Evolutionary conservation across 2,888 invertebrate genomes (phyloP), one percentile per base, ranked within the genome.

Genomic region (Dromius quadrimaculatus): DNA sequence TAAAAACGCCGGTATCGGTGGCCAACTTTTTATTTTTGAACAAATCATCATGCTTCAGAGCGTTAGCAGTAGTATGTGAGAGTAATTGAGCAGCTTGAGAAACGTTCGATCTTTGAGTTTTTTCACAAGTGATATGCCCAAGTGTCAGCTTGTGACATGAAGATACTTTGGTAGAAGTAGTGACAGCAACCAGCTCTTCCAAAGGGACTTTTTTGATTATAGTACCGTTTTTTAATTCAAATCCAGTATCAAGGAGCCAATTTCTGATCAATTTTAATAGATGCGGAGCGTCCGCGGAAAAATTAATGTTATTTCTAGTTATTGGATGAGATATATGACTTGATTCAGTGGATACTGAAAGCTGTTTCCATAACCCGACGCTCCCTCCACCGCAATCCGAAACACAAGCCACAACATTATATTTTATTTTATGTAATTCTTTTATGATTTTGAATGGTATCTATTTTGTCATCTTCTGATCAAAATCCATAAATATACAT

Each of bases 211-310:
- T 71, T 41, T 41, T 72, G 6, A 75, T 47, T 50, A 71, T 71
- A 23, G 71, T 73, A 34, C 72, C 71, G 63, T 74, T 71, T 50
- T 64, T 8, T 50, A 74, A 71, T 15, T 72, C 61, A 63, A 77
- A 77, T 9, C 74, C 76, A 22, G 74, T 75, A 61, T 77, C 75
- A n/a, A 76, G 6, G 20, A 78, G 70, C 76, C 76, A 76, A 57
- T 77, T 45, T 45, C 8, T 45, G 20, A 45, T 1, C 20, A 45
- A 19, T 72, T 77, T 76, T 6, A 77, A 50, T 17, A 78, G 45
- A 65, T 76, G 77, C 4, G 78, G 77, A 47, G 72, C 75, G 73
- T 78, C 77, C 4, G 75, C 74, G 71, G 76, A 77, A 22, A 74
- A 71, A 68, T 73, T 76, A 45, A 76, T 71, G 13, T 72, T 72